These are phyloP conservation scores for Lagodon rhomboides DNA, from an alignment of 2,797 vertebrate genomes.

Conservation along the genomic window DNA sequence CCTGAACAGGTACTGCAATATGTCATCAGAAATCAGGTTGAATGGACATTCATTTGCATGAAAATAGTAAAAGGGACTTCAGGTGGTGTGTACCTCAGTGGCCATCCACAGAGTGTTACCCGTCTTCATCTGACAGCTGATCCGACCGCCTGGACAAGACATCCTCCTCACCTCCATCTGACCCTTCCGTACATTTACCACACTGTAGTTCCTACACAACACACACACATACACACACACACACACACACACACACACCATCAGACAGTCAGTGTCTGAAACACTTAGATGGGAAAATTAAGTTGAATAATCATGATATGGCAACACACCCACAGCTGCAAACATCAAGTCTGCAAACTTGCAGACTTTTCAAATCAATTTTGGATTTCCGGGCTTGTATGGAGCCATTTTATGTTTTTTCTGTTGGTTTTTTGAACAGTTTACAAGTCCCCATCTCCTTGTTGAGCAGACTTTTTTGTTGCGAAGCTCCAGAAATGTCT, in stretches of 20 bases:
- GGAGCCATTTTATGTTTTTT: too few relatives aligned
- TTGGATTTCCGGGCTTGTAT: too few relatives aligned
- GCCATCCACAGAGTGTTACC: constrained; percentile 93
- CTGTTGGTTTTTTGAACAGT: too few relatives aligned
- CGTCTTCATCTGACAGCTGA: constrained; percentile 94
- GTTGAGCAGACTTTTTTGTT: too few relatives aligned
- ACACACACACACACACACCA: too few relatives aligned
- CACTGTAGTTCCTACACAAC: constrained; percentile 91
- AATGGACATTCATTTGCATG: background rate
- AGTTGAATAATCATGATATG: background rate
- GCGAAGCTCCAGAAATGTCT: too few relatives aligned
- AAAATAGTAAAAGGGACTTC: background rate
- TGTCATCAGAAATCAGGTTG: background rate
- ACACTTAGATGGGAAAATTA: background rate
- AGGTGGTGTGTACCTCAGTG: constrained; percentile 88
- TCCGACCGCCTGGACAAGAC: constrained; percentile 89
- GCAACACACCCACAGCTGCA: background rate
- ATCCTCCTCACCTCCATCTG: constrained; percentile 92
- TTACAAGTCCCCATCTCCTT: too few relatives aligned
- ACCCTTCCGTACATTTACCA: constrained; percentile 94
- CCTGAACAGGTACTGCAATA: background rate
- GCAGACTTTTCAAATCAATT: too few relatives aligned
- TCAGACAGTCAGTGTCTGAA: background rate
- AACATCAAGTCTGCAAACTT: background rate
- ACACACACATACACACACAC: constrained; percentile 20